Conservation (phyloP, 2,797 vertebrate genomes). For the Florisuga fusca region DNA sequence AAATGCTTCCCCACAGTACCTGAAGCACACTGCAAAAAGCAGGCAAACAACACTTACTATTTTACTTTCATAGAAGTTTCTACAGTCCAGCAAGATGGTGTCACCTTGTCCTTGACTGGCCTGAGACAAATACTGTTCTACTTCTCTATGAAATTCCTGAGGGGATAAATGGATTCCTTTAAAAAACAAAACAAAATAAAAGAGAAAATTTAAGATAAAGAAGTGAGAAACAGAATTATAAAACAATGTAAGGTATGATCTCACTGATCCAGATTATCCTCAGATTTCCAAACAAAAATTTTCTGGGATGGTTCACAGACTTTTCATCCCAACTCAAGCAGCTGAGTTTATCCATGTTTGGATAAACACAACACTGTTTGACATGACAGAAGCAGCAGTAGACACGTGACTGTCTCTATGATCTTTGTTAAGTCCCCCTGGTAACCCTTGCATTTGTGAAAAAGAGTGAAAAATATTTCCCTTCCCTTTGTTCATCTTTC, state of each 20-base stretch:
- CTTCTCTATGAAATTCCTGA: slow-evolving; percentile 92
- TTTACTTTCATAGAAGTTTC: slow-evolving; percentile 99
- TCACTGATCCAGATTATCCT: background rate
- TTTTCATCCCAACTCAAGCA: background rate
- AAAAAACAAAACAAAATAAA: background rate
- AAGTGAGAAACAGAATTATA: background rate
- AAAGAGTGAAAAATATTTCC: background rate
- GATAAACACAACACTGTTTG: background rate
- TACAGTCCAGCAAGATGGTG: slow-evolving; percentile 94
- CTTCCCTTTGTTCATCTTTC: background rate
- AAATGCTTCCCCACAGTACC: background rate
- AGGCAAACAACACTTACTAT: slow-evolving; percentile 86
- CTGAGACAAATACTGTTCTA: slow-evolving; percentile 84
- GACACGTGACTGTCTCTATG: background rate
- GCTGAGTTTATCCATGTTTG: background rate
- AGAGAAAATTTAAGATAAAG: background rate
- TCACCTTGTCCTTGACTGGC: slow-evolving; percentile 74
- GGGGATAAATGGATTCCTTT: slow-evolving; percentile 91
- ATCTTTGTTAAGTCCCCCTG: background rate
- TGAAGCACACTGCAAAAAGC: background rate
- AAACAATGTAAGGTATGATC: background rate
- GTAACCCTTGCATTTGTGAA: background rate
- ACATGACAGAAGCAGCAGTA: background rate
- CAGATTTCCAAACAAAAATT: background rate
- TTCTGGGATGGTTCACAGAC: background rate